Evolutionary conservation across 2,888 invertebrate species (phyloP).

Genomic region (Rotaria sp.): DNA sequence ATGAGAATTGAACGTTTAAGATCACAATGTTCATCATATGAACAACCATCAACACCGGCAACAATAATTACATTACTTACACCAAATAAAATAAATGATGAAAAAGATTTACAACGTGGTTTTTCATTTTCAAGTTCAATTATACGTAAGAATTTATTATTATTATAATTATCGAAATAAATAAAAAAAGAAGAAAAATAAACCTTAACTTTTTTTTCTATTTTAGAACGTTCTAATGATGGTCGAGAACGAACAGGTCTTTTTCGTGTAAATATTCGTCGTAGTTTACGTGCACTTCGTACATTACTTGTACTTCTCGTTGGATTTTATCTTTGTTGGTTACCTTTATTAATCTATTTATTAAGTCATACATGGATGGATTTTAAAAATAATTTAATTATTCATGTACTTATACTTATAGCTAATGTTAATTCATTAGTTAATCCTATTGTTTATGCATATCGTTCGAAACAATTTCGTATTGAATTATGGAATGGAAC

Average conservation of each 20-base stretch:
- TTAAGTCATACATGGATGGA: constrained; percentile 32
- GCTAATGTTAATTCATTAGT: constrained; percentile 34
- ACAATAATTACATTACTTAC: background rate
- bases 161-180: too few relatives aligned
- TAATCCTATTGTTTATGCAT: constrained; percentile 36
- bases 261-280: constrained; percentile 6
- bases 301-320: constrained; percentile 33
- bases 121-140: background rate
- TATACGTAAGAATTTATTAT: background rate
- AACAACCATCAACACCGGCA: background rate
- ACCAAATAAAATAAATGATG: background rate
- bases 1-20: constrained; percentile 30
- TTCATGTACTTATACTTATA: constrained; percentile 33
- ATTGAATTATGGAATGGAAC: constrained; percentile 11
- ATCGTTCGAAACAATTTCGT: constrained; percentile 35
- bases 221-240: background rate
- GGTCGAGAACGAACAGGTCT: background rate
- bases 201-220: background rate
- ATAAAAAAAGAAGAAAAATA: background rate
- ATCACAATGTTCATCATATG: background rate
- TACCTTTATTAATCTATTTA: constrained; percentile 34
- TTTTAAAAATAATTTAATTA: constrained; percentile 32
- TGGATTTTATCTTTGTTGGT: constrained; percentile 35
- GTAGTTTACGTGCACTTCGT: constrained; percentile 29
- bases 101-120: background rate